phyloP scores from a whole-genome alignment of 2,113 vertebrate genomes.

The Trematomus loennbergii region DNA sequence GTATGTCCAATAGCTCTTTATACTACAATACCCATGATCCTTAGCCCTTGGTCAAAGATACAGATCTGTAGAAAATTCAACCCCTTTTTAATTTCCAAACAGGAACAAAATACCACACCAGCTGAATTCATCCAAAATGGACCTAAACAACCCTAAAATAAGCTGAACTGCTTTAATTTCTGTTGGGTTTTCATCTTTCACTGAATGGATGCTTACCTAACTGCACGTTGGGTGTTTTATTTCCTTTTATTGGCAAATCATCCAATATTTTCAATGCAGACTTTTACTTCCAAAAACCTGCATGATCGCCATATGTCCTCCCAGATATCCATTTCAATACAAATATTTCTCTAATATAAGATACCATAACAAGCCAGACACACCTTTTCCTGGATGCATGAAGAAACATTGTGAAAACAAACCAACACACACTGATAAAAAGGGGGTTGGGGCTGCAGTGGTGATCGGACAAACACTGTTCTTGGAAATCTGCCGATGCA shows the following conservation, averaged over 20 bases:
- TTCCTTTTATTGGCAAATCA: conserved; percentile 7
- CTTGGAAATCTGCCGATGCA: conserved; percentile 75
- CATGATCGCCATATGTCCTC: conserved; percentile 14
- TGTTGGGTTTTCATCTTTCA: no score
- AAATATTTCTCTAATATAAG: conserved; percentile 19
- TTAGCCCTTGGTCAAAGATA: neutral
- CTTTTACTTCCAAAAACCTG: neutral
- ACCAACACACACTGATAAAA: conserved; percentile 60
- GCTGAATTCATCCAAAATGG: neutral
- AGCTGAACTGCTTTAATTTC: neutral
- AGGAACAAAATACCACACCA: neutral
- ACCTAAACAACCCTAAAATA: neutral
- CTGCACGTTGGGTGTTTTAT: no score
- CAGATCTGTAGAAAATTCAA: neutral
- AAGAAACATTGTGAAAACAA: neutral
- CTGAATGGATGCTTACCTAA: no score
- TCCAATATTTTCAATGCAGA: neutral
- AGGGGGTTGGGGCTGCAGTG: conserved; percentile 54
- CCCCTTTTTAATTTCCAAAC: neutral
- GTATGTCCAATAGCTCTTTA: neutral
- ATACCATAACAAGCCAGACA: conserved; percentile 58
- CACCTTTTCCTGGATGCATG: conserved; percentile 42
- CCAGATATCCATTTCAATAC: neutral
- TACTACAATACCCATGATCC: neutral
- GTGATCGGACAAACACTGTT: conserved; percentile 73